Evolutionary conservation across 2,113 vertebrate genomes (phyloP), one percentile per base, ranked within the genome.

Genomic region (Nesoenas mayeri): DNA sequence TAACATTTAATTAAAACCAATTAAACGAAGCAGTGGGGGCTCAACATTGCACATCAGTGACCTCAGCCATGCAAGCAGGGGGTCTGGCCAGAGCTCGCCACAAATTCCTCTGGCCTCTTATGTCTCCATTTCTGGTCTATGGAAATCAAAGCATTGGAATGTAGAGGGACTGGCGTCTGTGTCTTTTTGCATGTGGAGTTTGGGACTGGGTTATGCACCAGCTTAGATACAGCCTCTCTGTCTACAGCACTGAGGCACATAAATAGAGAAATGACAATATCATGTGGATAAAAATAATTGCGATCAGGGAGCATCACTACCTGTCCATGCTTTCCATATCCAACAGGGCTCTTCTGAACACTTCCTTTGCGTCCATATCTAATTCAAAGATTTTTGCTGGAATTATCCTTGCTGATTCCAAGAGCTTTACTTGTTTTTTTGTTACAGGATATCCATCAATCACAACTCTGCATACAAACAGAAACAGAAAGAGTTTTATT

Each of bases 371-470:
- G 84, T 99, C 98, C 72, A 99, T 93, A 57, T 98, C 91, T 79
- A 99, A 95, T 95, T 99, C 99, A 88, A 98, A 98, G 66, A 99
- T 98, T 90, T 98, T 92, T 96, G 98, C 96, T 66, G 99, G 99
- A 90, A 99, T 98, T 91, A 99, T 98, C 87, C 97, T 98, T 38
- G 94, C 95, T 48, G 96, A 96, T 90, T 97, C 97, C 97, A 99
- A 97, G 78, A 99, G 94, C 53, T 97, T 96, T 53, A 98, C 96
- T 73, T 99, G 99, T 79, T 97, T 94, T 73, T 95, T 96, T 65
- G 99, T 99, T 93, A 98, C 88, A 42, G 99, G 99, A 93, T 98
- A 99, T 42, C 99, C 99, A 95, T 99, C 99, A 71, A 99, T 96
- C 90, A 99, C 98, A 86, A 98, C 98, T 89, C 99, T 99, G 95